A percentile compares a stretch with the other conserved stretches of the same genome.
These are phyloP conservation scores for Enhydra lutris DNA, from an alignment of 2,113 vertebrate species.

Conservation along the genomic window DNA sequence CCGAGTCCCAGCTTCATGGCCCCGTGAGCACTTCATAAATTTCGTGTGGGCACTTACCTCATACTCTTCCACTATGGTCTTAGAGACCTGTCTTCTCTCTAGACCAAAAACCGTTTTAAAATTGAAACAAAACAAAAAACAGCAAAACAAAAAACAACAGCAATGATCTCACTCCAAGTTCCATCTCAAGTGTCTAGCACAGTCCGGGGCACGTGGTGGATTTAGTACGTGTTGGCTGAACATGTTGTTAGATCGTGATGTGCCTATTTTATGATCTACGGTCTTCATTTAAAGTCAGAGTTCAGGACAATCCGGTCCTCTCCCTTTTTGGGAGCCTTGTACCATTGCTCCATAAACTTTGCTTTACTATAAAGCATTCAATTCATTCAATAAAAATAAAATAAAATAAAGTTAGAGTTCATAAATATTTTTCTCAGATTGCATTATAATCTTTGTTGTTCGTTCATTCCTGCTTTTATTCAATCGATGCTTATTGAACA, in stretches of 20 bases:
- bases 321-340: too few species aligned
- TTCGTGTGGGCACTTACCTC: not conserved
- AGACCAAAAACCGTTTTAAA: not conserved
- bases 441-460: not conserved
- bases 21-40: accelerated
- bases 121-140: not conserved
- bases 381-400: too few species aligned
- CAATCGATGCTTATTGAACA: not conserved
- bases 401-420: not conserved
- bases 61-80: not conserved
- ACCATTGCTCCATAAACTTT: too few species aligned
- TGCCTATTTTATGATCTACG: not conserved
- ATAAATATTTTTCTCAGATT: not conserved
- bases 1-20: not conserved
- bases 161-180: not conserved
- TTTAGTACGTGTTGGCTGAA: not conserved
- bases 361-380: too few species aligned
- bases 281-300: not conserved
- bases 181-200: not conserved
- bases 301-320: not conserved
- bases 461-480: not conserved
- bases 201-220: not conserved
- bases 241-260: not conserved
- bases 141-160: too few species aligned
- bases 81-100: not conserved